Evolutionary conservation across 2,888 invertebrate genomes (phyloP), one percentile per base, ranked within the genome.

Genomic region (Agapostemon virescens): DNA sequence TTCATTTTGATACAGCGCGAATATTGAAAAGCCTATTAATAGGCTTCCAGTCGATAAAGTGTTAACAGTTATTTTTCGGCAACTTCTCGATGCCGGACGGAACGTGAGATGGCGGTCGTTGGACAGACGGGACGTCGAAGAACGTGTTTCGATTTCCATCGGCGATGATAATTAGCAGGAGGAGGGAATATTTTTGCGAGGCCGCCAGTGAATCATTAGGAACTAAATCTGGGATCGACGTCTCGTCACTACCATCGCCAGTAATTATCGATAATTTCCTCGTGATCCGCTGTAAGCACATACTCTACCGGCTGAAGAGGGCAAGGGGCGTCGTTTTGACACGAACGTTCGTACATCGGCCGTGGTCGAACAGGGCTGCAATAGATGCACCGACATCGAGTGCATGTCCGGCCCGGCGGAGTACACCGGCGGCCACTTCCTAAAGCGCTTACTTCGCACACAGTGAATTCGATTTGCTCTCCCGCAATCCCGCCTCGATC

Each of bases 361-460:
- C 61, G 76, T 71, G 84, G 72, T 76, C 76, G 72, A 78, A 77
- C 79, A 81, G 77, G 77, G 64, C 77, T 77, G 79, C 81, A 79
- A 79, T 82, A 74, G 82, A 75, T 79, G 77, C 77, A 79, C 72
- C 75, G 79, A 81, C 77, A 85, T 85, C 81, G 75, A 73, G 73
- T 75, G 75, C 77, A 75, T 79, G 77, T 77, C 69, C 74, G 52
- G 58, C 33, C 63, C 42, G 74, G 49, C 70, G 52, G 52, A 75
- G 74, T 81, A 74, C 69, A 68, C 55, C 71, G 38, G 20, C 68
- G 68, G 74, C 49, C 76, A 79, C 81, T 81, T 84, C 85, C 77
- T 71, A 81, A 84, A 85, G 77, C 79, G 81, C 76, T 85, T 85
- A 85, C 81, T 79, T 85, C 71, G 83, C 79, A 70, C 77, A 80